These are phyloP conservation scores for Ceyx melanurus DNA, from an alignment of 2,113 vertebrate genomes.

Conservation along the genomic window DNA sequence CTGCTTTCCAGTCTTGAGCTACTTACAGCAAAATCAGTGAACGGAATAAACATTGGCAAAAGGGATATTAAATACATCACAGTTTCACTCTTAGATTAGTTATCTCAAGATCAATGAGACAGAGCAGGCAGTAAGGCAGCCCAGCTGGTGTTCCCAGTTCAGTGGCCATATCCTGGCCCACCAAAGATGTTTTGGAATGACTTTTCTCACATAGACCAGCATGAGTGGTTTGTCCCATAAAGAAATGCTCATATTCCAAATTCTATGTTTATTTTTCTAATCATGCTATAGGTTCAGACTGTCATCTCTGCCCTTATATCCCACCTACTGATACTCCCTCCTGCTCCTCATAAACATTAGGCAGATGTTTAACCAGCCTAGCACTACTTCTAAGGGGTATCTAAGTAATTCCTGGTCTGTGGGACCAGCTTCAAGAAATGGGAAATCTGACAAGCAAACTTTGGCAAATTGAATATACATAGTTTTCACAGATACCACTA, in stretches of 20 bases:
- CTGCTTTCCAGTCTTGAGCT: slow-evolving; percentile 23
- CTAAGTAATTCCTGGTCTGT: background rate
- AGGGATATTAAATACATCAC: background rate
- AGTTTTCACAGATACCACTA: background rate
- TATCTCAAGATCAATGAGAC: background rate
- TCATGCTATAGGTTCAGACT: background rate
- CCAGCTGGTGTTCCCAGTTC: background rate
- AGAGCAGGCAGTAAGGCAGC: background rate
- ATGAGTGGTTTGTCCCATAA: background rate
- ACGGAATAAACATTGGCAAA: slow-evolving; percentile 7
- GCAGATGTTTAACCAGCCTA: background rate
- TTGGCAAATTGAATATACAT: background rate
- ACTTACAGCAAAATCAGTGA: slow-evolving; percentile 12
- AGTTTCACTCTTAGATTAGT: background rate
- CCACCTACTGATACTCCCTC: background rate
- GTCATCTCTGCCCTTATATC: background rate
- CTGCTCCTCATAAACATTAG: background rate
- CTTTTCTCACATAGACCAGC: background rate
- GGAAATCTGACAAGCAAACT: background rate
- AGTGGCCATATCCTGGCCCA: background rate
- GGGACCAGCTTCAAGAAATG: background rate
- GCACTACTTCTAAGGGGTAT: background rate
- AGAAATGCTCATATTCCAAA: background rate
- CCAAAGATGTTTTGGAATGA: background rate
- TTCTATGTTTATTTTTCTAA: background rate